Conservation (phyloP, 1,140 invertebrate genomes). For the Lepidurus apus region DNA sequence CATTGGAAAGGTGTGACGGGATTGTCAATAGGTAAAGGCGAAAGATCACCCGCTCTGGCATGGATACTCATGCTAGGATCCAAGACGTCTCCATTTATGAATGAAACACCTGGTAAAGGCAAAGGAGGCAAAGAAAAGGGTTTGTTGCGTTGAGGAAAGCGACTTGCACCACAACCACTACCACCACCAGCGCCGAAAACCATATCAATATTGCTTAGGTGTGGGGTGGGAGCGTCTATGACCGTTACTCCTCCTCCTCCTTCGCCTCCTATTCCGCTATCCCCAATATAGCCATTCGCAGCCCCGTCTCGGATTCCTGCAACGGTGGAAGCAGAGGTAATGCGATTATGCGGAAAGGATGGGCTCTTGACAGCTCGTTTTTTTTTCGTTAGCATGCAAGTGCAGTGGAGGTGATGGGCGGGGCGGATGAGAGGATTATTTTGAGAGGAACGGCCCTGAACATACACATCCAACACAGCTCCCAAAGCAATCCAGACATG, state of each 20-base stretch:
- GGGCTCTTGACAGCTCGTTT: not conserved
- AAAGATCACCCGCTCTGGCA: not conserved
- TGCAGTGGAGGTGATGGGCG: not conserved
- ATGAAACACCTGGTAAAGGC: not conserved
- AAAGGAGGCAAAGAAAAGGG: constrained; percentile 1
- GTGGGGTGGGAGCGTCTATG: not conserved
- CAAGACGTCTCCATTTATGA: not conserved
- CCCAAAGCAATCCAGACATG: constrained; percentile 2
- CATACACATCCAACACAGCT: not conserved
- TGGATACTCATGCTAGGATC: not conserved
- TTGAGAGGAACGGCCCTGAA: not conserved
- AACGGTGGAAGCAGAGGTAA: constrained; percentile 4
- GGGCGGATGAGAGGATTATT: not conserved
- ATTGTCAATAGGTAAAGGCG: constrained; percentile 9
- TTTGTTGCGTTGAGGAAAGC: not conserved
- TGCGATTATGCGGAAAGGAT: not conserved
- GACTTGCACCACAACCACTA: not conserved
- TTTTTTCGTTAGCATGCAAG: not conserved
- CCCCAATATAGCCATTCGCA: not conserved
- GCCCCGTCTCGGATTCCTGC: constrained; percentile 8
- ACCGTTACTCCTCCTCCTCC: constrained; percentile 20
- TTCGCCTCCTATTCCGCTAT: not conserved
- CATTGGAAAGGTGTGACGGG: not conserved
- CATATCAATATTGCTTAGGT: constrained; percentile 15
- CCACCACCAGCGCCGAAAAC: constrained; percentile 1